Conservation (phyloP, 2,888 invertebrate species). For the Archips crataeganus region DNA sequence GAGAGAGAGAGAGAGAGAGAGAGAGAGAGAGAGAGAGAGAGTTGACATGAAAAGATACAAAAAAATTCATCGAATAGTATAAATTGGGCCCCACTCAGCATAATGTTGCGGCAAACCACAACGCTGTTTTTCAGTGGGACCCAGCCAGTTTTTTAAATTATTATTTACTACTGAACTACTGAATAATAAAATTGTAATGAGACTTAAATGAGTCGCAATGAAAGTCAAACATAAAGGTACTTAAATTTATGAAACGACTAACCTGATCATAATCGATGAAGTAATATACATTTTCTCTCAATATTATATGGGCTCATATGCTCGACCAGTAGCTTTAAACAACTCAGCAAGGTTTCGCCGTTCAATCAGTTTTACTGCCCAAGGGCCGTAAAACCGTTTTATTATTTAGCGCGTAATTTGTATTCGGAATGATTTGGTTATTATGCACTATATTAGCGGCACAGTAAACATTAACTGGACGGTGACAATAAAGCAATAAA, state of each 20-base stretch:
- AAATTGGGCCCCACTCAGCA: no score
- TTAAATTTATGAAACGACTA: not conserved
- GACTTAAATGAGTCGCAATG: no score
- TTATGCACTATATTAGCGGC: conserved; percentile 24
- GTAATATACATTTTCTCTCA: not conserved
- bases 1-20: no score
- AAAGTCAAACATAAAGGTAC: no score
- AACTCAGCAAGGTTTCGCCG: conserved; percentile 21
- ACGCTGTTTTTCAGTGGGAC: no score
- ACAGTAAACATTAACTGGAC: conserved; percentile 29
- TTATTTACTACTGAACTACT: no score
- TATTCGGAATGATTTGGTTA: conserved; percentile 36
- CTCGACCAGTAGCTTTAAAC: conserved; percentile 24
- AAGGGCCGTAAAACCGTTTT: conserved; percentile 35
- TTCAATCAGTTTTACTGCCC: conserved; percentile 37
- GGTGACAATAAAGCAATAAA: conserved; percentile 12
- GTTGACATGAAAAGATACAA: no score
- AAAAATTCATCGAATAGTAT: no score
- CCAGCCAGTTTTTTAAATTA: no score
- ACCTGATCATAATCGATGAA: not conserved
- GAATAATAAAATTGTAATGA: no score
- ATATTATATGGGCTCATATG: not conserved
- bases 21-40: no score
- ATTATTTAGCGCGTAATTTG: conserved; percentile 40
- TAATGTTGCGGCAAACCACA: no score